These are phyloP conservation scores for Brachyalestes nurse DNA, from an alignment of 2,797 vertebrate genomes.

Conservation along the genomic window DNA sequence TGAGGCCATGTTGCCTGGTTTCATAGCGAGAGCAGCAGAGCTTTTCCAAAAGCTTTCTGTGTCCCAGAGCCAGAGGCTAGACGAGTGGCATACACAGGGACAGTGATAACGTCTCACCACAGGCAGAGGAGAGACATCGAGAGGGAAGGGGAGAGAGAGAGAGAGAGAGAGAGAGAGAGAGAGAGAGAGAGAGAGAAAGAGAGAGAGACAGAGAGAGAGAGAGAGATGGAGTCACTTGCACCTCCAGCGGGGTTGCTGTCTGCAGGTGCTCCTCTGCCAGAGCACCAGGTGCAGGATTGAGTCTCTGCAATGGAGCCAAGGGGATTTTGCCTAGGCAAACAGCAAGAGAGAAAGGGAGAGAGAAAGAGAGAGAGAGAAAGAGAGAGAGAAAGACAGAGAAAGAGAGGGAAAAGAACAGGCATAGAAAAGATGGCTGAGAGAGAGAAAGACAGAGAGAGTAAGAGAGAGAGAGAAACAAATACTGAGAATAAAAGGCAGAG, in stretches of 20 bases:
- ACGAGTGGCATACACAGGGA: conserved; percentile 19
- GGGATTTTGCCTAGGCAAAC: conserved; percentile 43
- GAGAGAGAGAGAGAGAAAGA: not conserved
- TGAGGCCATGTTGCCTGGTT: not conserved
- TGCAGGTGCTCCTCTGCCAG: conserved; percentile 53
- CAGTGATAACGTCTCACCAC: conserved; percentile 24
- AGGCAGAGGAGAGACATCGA: conserved; percentile 13
- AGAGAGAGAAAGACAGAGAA: conserved; percentile 18
- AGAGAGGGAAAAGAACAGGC: not conserved
- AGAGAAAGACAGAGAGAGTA: conserved; percentile 44
- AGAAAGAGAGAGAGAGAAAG: not conserved
- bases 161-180: conserved; percentile 20
- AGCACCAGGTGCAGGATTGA: conserved; percentile 51
- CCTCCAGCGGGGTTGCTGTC: conserved; percentile 40
- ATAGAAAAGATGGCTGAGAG: not conserved
- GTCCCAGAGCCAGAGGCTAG: conserved; percentile 25
- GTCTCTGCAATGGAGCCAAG: conserved; percentile 30
- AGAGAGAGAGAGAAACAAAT: conserved; percentile 14
- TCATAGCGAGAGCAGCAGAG: conserved; percentile 2
- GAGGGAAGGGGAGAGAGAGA: not conserved
- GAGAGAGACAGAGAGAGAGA: conserved; percentile 12
- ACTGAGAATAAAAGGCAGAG: not conserved
- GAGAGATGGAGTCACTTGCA: conserved; percentile 58
- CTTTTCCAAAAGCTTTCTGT: conserved; percentile 1
- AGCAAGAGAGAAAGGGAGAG: not conserved